phyloP scores from a whole-genome alignment of 2,113 vertebrate species.

The Tragelaphus scriptus region DNA sequence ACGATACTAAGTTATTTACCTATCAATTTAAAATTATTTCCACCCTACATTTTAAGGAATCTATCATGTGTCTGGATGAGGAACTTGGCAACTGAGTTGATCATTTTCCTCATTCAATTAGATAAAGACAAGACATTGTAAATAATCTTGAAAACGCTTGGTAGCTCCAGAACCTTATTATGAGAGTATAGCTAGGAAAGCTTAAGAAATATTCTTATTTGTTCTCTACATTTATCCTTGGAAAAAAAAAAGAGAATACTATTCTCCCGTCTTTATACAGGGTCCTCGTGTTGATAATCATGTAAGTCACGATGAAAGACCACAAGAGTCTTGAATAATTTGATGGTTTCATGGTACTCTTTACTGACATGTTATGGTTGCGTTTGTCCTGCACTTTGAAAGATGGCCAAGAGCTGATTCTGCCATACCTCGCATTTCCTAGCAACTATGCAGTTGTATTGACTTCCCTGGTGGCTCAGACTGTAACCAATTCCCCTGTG shows the following conservation, averaged over 20 bases:
- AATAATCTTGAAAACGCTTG: background rate
- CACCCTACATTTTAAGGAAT: background rate
- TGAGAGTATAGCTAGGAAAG: background rate
- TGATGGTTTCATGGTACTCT: slow-evolving; percentile 44
- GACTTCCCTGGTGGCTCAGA: background rate
- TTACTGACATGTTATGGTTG: slow-evolving; percentile 16
- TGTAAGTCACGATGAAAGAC: background rate
- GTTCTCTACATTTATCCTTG: background rate
- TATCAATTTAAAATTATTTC: background rate
- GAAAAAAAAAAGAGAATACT: background rate
- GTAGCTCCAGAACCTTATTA: background rate
- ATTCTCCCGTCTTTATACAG: background rate
- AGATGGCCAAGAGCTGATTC: background rate
- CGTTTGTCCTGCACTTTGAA: slow-evolving; percentile 31
- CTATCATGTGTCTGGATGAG: background rate
- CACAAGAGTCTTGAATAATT: slow-evolving; percentile 53
- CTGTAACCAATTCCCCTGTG: background rate
- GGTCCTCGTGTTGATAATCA: slow-evolving; percentile 1
- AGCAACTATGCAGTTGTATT: background rate
- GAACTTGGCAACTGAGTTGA: background rate
- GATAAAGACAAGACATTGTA: background rate
- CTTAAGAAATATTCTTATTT: background rate
- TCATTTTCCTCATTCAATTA: background rate
- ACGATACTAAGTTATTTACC: background rate
- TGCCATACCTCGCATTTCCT: background rate